Base-by-base conservation (phyloP, 2,113 vertebrate species). In the Engraulis encrasicolus region DNA sequence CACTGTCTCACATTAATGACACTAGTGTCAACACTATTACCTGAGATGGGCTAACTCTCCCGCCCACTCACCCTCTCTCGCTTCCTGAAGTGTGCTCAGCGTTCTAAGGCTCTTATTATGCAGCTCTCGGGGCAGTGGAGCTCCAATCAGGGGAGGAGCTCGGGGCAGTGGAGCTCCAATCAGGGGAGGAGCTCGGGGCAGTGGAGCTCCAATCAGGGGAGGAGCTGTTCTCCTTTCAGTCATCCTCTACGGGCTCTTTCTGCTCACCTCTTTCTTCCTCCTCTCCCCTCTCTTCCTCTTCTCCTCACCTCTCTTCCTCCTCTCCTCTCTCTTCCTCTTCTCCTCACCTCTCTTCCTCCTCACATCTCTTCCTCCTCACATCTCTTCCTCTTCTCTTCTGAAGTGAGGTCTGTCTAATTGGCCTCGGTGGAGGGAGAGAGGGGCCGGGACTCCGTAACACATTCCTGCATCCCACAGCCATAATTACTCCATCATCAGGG, bases 401-500 rank as follows among this genome's bases (percentile, higher is more conserved):
- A 82, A 52, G 71, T 66, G 49, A 36, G 66, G 79, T 49, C 78
- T 74, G 49, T 84, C 79, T 88, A 84, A 81, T 82, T 78, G 82
- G 48, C 61, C 84, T 86, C 83, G 50, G 15, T 36, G 74, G 85
- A 88, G 78, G 18, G 14, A 80, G 66, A 77, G 14, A 80, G 66
- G 61, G 14, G 38, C 36, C 27, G 78, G 61, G 78, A 78, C 82
- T 86, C 31, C 49, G 83, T 84, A 61, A 31, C 81, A 84, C 80
- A 79, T 58, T 52, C 37, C 19, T 79, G 81, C 83, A 79, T 88
- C 84, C 78, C 37, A 20, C 54, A 83, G 80, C 85, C 66, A 50
- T 85, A 90, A 89, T 86, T 83, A 85, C 79, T 84, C 85, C 79
- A 87, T 84, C 50, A 82, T 82, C 78, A 31, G 34, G 48, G 23